Conservation (phyloP, 2,888 invertebrate genomes). For the Andrena bicolor region DNA sequence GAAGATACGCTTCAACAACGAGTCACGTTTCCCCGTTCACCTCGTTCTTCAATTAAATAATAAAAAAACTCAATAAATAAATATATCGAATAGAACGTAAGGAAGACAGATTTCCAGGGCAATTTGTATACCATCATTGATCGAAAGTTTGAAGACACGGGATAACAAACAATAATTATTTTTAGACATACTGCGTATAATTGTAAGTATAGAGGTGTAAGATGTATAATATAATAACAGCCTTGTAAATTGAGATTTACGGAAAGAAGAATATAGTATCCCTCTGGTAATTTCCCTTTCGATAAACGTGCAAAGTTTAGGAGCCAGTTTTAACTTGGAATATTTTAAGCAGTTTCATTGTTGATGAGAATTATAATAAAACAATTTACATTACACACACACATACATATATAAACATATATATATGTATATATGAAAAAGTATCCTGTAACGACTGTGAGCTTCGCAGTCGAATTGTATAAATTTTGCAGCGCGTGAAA, state of each 20-base stretch:
- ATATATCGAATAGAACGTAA: neutral
- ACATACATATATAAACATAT: too few species aligned
- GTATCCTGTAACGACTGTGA: neutral
- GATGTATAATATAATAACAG: slow-evolving; percentile 57
- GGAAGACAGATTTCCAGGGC: neutral
- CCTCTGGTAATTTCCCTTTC: slow-evolving; percentile 15
- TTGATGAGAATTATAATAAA: neutral
- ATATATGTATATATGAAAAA: neutral
- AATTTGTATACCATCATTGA: slow-evolving; percentile 31
- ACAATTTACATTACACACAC: too few species aligned
- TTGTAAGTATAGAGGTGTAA: slow-evolving; percentile 53
- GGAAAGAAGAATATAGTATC: neutral
- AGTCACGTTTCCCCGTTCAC: slow-evolving; percentile 7
- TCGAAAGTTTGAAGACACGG: slow-evolving; percentile 29
- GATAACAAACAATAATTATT: slow-evolving; percentile 41
- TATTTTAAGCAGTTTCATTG: slow-evolving; percentile 14
- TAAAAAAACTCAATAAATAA: neutral
- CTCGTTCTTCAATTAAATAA: neutral
- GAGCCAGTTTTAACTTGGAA: neutral
- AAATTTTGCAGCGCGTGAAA: neutral
- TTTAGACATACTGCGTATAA: slow-evolving; percentile 47
- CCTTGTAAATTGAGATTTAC: slow-evolving; percentile 57
- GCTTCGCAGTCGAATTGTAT: slow-evolving; percentile 5
- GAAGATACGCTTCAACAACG: slow-evolving; percentile 37
- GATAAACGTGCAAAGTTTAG: slow-evolving; percentile 9